phyloP scores from a whole-genome alignment of 2,888 invertebrate species.

The Escarpia spicata region DNA sequence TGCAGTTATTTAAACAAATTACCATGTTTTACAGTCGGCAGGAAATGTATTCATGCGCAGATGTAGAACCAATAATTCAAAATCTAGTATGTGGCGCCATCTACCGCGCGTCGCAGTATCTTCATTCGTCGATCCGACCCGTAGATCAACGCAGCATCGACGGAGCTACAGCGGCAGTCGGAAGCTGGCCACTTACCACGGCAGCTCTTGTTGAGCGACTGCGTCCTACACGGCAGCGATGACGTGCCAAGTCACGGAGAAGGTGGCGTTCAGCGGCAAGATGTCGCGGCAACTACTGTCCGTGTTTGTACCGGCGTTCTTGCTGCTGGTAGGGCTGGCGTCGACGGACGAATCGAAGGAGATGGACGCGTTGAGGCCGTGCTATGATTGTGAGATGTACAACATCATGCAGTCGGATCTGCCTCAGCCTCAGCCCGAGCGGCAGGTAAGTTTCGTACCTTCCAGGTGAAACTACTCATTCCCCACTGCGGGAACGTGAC shows the following conservation, averaged over 20 bases:
- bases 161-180: background rate
- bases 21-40: too few relatives aligned
- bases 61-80: too few relatives aligned
- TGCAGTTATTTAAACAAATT: too few relatives aligned
- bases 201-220: background rate
- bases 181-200: background rate
- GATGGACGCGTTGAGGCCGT: background rate
- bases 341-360: background rate
- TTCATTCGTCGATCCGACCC: too few relatives aligned
- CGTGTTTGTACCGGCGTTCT: background rate
- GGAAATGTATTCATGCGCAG: too few relatives aligned
- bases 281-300: background rate
- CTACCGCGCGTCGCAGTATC: too few relatives aligned
- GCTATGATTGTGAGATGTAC: constrained; percentile 26
- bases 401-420: constrained; percentile 1
- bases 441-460: background rate
- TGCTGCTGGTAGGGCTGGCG: background rate
- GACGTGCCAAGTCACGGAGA: background rate
- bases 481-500: too few relatives aligned
- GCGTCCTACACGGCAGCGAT: background rate
- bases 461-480: background rate
- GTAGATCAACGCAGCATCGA: background rate
- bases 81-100: too few relatives aligned
- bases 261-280: background rate
- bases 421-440: background rate